phyloP scores from a whole-genome alignment of 2,113 vertebrate species.

The Hypocryptadius cinnamomeus region DNA sequence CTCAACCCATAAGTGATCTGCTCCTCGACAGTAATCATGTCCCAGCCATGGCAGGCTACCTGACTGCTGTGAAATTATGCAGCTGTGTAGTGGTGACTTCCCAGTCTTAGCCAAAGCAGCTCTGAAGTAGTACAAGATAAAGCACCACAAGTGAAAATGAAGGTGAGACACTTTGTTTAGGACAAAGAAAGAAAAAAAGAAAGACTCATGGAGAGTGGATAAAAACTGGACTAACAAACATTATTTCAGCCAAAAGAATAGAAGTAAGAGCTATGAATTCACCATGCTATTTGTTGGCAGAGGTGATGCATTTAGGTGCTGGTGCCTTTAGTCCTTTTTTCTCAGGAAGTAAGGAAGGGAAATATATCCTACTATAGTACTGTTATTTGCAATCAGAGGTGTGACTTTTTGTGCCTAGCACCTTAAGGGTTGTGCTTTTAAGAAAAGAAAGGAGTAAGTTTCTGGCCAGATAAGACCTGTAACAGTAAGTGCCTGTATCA shows the following conservation, averaged over 20 bases:
- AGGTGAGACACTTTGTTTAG: neutral
- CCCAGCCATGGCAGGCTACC: neutral
- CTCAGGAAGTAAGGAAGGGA: neutral
- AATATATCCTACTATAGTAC: neutral
- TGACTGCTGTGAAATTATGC: neutral
- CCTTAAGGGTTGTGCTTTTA: neutral
- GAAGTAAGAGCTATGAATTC: neutral
- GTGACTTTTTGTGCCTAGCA: neutral
- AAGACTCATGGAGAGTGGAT: too few relatives aligned
- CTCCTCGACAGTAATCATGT: neutral
- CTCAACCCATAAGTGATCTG: neutral
- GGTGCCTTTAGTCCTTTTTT: neutral
- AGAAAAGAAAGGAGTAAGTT: neutral
- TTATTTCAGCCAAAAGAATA: neutral
- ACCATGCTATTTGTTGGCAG: fast-evolving
- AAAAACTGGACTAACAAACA: neutral
- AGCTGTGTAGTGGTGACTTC: neutral
- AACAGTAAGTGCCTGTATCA: neutral
- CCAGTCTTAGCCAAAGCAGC: neutral
- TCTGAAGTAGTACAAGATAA: neutral
- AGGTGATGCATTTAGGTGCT: neutral
- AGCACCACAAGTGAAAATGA: neutral
- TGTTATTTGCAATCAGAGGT: neutral
- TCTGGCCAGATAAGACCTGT: neutral
- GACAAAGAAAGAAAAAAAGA: neutral